Conservation (phyloP, 2,888 invertebrate species). For the Trissoscelio sp. region DNA sequence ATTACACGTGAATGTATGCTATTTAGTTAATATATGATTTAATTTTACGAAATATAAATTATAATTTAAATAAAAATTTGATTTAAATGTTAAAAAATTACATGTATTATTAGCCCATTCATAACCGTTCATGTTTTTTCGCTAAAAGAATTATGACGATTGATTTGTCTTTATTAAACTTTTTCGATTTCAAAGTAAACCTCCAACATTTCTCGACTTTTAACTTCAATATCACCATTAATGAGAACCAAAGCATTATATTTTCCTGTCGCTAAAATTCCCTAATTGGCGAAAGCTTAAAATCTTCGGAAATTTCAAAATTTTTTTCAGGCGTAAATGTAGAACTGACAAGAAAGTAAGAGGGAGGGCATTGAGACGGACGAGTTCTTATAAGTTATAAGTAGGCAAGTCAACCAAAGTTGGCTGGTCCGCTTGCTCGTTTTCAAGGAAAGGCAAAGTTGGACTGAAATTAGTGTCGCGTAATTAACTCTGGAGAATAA, state of each 20-base stretch:
- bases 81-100: no score
- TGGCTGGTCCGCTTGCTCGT: constrained; percentile 70
- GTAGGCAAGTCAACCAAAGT: constrained; percentile 68
- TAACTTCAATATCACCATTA: constrained; percentile 44
- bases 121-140: no score
- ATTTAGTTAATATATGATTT: no score
- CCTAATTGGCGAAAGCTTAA: constrained; percentile 63
- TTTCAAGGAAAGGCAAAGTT: constrained; percentile 76
- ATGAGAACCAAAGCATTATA: constrained; percentile 42
- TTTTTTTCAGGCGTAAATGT: constrained; percentile 55
- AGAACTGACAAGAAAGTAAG: constrained; percentile 43
- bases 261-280: constrained; percentile 39
- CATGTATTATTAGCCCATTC: no score
- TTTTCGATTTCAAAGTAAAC: constrained; percentile 12
- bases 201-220: constrained; percentile 18
- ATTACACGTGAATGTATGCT: no score
- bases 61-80: no score
- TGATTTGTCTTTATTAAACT: constrained; percentile 14
- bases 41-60: no score
- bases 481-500: constrained; percentile 81
- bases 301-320: constrained; percentile 48
- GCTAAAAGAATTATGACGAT: no score
- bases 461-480: constrained; percentile 81
- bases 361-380: constrained; percentile 48
- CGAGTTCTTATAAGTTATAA: constrained; percentile 68